Base-by-base conservation (phyloP, 1,140 invertebrate genomes). In the Amyelois transitella region DNA sequence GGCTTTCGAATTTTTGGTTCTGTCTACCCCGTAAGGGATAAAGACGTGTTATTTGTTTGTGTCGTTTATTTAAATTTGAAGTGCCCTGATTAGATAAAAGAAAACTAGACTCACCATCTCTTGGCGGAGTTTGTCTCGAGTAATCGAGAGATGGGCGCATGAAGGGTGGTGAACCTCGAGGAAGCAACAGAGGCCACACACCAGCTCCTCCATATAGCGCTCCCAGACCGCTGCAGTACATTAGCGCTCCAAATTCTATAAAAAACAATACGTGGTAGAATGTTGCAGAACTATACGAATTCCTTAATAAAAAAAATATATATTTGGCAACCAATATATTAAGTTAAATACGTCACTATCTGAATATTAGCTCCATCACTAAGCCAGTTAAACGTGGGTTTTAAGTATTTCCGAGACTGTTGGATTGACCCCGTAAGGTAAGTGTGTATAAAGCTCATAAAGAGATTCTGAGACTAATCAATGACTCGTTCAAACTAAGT, bases 181-280 rank as follows among this genome's bases (percentile, higher is more conserved):
- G 81, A 56, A 85, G 58, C 18, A 87, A 64, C 17, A 87, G 60
- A 1, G 84, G 81, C 81, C 84, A 85, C 1, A 85, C 77, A 5
- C 80, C 80, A 1, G 77, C 79, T 7, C 80, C 80, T 10, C 78
- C 74, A 52, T 85, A 87, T 20, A 87, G 61, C n/a, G 80, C 84
- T 0, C 84, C 84, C n/a, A 87, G 66, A 0, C 84, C 74, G 51
- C 84, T 85, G 66, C 84, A 87, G 69, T 87, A 87, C 84, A 87
- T 87, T 38, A 87, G 60, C 0, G 84, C 84, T 51, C 83, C 78
- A 10, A 86, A 68, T 60, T 85, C 84, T 87, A 60, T 7, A 57
- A 19, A 65, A 43, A 64, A 52, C 25, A 55, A 44, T 38, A 38
- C 2, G 32, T 38, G 32, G n/a, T 14, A 28, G 12, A 28, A 28